Base-by-base conservation (phyloP, 53 echinoderm and acorn worm genomes). In the Holothuria leucospilota region DNA sequence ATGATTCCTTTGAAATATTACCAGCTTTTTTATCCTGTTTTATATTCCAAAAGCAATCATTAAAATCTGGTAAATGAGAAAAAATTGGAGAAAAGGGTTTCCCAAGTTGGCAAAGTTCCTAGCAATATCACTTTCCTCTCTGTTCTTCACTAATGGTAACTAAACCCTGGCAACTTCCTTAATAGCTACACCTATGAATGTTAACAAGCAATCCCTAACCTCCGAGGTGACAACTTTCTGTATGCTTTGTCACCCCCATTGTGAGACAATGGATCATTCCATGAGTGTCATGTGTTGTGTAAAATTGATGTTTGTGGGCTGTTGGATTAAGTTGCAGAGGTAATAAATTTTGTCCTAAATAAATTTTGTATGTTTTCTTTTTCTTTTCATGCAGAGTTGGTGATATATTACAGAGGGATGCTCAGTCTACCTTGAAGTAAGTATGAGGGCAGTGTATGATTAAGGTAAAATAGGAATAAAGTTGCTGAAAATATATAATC, bases 381-480 rank as follows among this genome's bases (percentile, higher is more conserved):
- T 61, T 56, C 41, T 24, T 63, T 83, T 78, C 39, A n/a, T 79
- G 4, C 86, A 93, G 95, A 85, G 29, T 41, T 29, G 91, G 93
- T 62, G 84, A 95, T 58, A 59, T 70, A 26, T 85, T 95, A 60
- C 77, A 89, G 59, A 91, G 87, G n/a, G 93, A 93, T 81, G 81
- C 95, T 9, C 66, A 84, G 40, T 93, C 95, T 25, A 87, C 89
- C 8, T 49, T 95, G 29, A 93, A 89, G 95, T 95, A 87, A 95
- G 91, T 40, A 27, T 89, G 24, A 52, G 46, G 53, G 23, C 24
- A 39, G 12, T 41, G 42, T 12, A 1, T 34, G 11, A 41, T 39
- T 16, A 11, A 14, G 52, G 9, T 10, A 14, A 14, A 52, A 52
- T 8, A 52, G 9, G 52, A 10, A 52, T 13, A 52, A 52, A 13